A percentile compares a stretch with the other conserved stretches of the same genome.
These are phyloP conservation scores for Agelas oroides DNA, from an alignment of 37 sponge, comb jelly and placozoan genomes.

Conservation along the genomic window DNA sequence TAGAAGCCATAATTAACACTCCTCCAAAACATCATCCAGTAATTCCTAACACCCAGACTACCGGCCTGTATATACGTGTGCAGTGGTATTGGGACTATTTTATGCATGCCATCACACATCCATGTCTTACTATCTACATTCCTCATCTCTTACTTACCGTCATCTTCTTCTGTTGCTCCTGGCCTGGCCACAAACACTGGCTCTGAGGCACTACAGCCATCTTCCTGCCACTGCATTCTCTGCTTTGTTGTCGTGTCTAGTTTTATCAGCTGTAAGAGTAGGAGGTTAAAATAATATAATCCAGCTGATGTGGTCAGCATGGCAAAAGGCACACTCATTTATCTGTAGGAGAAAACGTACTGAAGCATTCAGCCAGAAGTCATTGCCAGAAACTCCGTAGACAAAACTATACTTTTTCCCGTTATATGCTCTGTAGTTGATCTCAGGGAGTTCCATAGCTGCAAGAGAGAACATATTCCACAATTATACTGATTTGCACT, in stretches of 20 bases:
- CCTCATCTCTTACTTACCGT: not conserved
- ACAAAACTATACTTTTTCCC: constrained; percentile 22
- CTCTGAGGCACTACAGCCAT: constrained; percentile 15
- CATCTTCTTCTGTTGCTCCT: constrained; percentile 10
- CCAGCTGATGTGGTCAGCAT: too few relatives aligned
- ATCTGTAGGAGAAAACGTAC: too few relatives aligned
- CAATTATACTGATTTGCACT: too few relatives aligned
- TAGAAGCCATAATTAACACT: too few relatives aligned
- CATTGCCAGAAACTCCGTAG: constrained; percentile 7
- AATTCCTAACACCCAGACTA: too few relatives aligned
- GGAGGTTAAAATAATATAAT: not conserved
- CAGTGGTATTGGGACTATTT: too few relatives aligned
- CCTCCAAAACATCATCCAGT: too few relatives aligned
- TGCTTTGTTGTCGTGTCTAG: not conserved
- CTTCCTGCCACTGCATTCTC: not conserved
- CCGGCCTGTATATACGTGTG: too few relatives aligned
- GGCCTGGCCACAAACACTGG: constrained; percentile 34
- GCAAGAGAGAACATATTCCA: not conserved
- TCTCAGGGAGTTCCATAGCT: constrained; percentile 27
- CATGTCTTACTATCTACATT: too few relatives aligned
- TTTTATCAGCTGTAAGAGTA: not conserved
- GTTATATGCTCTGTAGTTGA: constrained; percentile 7
- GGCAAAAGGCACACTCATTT: too few relatives aligned
- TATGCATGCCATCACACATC: too few relatives aligned
- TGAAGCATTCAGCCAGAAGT: not conserved